phyloP scores from a whole-genome alignment of 2,113 vertebrate genomes.

The Harpagus bidentatus region DNA sequence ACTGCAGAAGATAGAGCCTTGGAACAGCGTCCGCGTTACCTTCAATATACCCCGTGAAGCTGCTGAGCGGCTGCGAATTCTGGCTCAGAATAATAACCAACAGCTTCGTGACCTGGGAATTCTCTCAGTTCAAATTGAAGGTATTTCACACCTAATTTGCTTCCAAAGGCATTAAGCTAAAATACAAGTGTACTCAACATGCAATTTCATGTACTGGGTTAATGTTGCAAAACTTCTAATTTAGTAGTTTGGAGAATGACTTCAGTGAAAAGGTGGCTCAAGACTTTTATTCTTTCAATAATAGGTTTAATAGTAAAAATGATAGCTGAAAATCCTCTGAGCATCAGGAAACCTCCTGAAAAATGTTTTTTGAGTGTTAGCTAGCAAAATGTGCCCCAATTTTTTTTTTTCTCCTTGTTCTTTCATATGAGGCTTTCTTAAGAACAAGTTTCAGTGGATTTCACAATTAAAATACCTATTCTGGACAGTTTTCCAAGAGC shows the following conservation, averaged over 20 bases:
- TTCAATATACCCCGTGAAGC: constrained; percentile 98
- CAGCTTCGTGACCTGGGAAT: constrained; percentile 97
- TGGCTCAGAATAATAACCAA: constrained; percentile 97
- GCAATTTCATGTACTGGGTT: background rate
- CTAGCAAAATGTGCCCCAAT: background rate
- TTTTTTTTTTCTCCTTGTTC: background rate
- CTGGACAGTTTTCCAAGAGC: background rate
- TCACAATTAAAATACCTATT: background rate
- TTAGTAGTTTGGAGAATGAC: background rate
- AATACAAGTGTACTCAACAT: background rate
- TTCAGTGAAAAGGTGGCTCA: background rate
- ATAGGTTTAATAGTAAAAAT: background rate
- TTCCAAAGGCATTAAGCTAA: background rate
- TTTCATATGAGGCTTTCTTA: background rate
- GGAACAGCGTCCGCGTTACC: constrained; percentile 98
- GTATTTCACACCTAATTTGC: constrained; percentile 54
- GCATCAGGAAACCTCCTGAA: background rate
- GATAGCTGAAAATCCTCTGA: background rate
- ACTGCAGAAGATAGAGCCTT: constrained; percentile 89
- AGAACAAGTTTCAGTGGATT: background rate
- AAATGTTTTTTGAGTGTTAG: background rate
- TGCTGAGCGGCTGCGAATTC: constrained; percentile 88
- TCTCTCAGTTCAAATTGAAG: constrained; percentile 97
- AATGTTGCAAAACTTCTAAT: background rate
- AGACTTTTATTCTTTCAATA: background rate